Conservation (phyloP, 2,797 vertebrate species). For the Hapalemur alaotrensis region DNA sequence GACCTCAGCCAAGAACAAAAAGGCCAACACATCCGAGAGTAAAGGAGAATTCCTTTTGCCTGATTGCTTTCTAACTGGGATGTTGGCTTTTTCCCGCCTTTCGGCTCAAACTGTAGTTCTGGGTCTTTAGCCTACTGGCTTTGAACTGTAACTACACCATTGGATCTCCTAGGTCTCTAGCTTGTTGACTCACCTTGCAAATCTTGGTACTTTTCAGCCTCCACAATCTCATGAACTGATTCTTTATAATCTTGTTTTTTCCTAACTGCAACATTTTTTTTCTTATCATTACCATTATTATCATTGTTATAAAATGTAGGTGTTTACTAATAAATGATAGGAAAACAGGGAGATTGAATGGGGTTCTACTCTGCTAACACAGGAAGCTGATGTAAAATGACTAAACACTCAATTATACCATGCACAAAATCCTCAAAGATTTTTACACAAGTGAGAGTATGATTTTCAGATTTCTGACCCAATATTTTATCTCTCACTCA, state of each 20-base stretch:
- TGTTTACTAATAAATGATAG: neutral
- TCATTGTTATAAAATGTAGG: neutral
- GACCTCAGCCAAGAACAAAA: neutral
- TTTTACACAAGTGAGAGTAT: neutral
- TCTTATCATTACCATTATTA: too few relatives aligned
- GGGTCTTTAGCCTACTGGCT: neutral
- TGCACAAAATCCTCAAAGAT: neutral
- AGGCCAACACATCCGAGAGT: neutral
- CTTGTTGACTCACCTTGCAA: neutral
- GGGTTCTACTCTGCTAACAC: neutral
- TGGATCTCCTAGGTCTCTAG: neutral
- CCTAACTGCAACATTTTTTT: neutral
- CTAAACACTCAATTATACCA: neutral
- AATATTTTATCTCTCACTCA: neutral
- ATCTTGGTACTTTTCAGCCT: neutral
- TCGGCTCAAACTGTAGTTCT: neutral
- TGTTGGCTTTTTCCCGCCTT: neutral
- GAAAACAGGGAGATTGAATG: neutral
- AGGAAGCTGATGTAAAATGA: neutral
- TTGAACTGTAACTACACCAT: neutral
- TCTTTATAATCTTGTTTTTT: neutral
- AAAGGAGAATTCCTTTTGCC: neutral
- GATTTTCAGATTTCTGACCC: neutral
- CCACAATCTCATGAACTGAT: neutral
- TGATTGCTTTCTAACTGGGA: neutral